Evolutionary conservation across 2,113 vertebrate genomes (phyloP).

Genomic region (Caranx melampygus): DNA sequence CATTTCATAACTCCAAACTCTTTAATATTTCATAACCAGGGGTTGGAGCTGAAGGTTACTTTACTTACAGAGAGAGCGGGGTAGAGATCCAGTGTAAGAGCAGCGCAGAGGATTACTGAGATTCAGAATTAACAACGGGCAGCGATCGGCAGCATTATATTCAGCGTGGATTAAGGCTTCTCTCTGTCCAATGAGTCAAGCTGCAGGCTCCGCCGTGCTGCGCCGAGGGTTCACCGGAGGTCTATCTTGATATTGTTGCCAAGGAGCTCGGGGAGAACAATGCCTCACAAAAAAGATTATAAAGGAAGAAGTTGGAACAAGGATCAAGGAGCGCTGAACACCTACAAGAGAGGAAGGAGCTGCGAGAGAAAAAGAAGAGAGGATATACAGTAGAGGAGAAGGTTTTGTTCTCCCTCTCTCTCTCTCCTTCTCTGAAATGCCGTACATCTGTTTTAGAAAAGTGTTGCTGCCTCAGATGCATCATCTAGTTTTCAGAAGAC

Average conservation of each 20-base stretch:
- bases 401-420: neutral
- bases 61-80: neutral
- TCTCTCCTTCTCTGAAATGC: slow-evolving; percentile 13
- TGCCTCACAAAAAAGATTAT: slow-evolving; percentile 26
- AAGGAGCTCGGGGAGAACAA: slow-evolving; percentile 41
- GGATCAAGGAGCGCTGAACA: slow-evolving; percentile 56
- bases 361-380: slow-evolving; percentile 4
- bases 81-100: slow-evolving; percentile 47
- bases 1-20: slow-evolving; percentile 26
- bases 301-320: slow-evolving; percentile 35
- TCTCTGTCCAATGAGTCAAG: slow-evolving; percentile 40
- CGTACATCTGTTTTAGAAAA: slow-evolving; percentile 50
- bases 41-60: slow-evolving; percentile 37
- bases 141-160: slow-evolving; percentile 40
- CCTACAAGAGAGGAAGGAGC: slow-evolving; percentile 50
- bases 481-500: slow-evolving; percentile 46
- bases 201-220: slow-evolving; percentile 35
- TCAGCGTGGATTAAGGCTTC: slow-evolving; percentile 45
- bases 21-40: slow-evolving; percentile 32
- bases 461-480: slow-evolving; percentile 29
- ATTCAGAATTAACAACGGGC: slow-evolving; percentile 32
- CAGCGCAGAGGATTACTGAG: slow-evolving; percentile 49
- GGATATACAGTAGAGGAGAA: neutral
- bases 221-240: slow-evolving; percentile 45
- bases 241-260: slow-evolving; percentile 43